Percentiles rank a stretch among this genome's conserved stretches.
Conservation (phyloP, 2,888 invertebrate species). For the Protophormia terraenovae region DNA sequence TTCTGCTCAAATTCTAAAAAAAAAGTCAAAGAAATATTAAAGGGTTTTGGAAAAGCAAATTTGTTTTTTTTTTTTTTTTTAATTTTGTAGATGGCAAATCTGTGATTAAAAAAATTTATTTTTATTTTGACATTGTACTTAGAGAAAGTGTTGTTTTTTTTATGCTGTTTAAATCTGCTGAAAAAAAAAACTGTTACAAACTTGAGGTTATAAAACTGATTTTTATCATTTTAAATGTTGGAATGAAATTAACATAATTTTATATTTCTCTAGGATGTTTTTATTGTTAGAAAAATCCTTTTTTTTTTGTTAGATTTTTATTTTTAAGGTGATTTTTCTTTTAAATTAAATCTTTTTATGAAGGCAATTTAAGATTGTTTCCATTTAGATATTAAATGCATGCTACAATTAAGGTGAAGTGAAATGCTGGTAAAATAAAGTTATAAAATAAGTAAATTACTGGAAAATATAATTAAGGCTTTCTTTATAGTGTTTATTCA, state of each 20-base stretch:
- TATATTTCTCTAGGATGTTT: neutral
- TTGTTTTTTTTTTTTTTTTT: neutral
- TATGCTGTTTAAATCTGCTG: neutral
- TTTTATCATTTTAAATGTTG: slow-evolving; percentile 23
- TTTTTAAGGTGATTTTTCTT: neutral
- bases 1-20: neutral
- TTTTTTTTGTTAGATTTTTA: neutral
- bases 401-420: neutral
- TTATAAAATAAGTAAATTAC: neutral
- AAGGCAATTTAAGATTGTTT: neutral
- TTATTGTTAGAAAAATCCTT: neutral
- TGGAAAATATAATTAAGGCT: too few relatives aligned
- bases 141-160: neutral
- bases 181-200: neutral
- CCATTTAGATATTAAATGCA: neutral
- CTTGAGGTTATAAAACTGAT: slow-evolving; percentile 24
- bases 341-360: neutral
- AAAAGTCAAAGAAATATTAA: slow-evolving; percentile 20
- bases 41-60: neutral
- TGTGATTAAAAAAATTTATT: neutral
- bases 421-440: neutral
- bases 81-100: slow-evolving; percentile 11
- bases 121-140: neutral
- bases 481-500: too few relatives aligned
- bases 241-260: slow-evolving; percentile 42